These are phyloP conservation scores for Oplegnathus fasciatus DNA, from an alignment of 2,113 vertebrate species.

Conservation along the genomic window DNA sequence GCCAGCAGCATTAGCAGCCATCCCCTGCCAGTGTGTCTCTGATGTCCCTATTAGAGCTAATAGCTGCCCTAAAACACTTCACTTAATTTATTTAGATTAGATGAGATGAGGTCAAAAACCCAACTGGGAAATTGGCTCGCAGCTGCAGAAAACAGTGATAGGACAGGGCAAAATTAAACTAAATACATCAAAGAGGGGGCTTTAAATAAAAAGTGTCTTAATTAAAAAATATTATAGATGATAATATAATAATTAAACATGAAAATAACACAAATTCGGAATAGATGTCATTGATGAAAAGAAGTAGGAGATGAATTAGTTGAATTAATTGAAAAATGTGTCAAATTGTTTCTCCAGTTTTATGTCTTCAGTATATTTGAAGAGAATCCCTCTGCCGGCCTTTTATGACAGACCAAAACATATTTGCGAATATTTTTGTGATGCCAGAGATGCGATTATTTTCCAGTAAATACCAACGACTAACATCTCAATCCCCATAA, in stretches of 20 bases:
- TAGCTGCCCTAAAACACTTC: not conserved
- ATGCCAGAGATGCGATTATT: not conserved
- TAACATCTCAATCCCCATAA: not conserved
- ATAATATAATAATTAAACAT: not conserved
- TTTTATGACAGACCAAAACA: not conserved
- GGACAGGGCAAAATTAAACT: not conserved
- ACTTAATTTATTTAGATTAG: constrained; percentile 25
- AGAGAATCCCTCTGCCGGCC: not conserved
- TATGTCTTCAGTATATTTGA: not conserved
- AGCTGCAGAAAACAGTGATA: not conserved
- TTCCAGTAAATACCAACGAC: not conserved
- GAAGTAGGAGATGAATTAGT: not conserved
- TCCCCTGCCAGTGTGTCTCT: constrained; percentile 17
- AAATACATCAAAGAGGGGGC: not conserved
- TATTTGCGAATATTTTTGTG: not conserved
- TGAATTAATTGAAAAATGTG: not conserved
- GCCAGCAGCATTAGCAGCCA: constrained; percentile 1
- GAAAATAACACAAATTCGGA: not conserved
- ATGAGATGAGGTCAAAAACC: not conserved
- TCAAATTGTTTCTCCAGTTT: not conserved
- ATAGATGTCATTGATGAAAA: not conserved
- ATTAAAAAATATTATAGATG: not conserved
- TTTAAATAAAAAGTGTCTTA: not conserved
- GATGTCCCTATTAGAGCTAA: constrained; percentile 15
- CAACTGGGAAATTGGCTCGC: not conserved